phyloP scores from a whole-genome alignment of 2,888 invertebrate genomes.

The Eumerus sabulonum region DNA sequence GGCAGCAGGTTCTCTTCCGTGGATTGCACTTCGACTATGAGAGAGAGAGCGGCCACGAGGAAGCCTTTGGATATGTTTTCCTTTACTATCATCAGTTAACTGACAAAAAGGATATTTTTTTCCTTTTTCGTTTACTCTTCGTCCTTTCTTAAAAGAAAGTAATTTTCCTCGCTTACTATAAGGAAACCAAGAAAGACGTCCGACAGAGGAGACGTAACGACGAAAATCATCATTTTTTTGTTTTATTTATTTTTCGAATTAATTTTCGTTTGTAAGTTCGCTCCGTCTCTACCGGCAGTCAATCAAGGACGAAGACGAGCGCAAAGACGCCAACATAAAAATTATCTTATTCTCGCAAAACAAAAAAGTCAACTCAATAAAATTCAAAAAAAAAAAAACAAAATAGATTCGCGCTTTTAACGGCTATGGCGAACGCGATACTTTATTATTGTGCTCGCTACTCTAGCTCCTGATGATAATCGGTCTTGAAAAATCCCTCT shows the following conservation, averaged over 20 bases:
- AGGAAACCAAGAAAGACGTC: background rate
- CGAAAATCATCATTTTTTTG: slow-evolving; percentile 27
- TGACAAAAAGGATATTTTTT: slow-evolving; percentile 39
- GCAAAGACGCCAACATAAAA: no score
- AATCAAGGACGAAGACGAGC: background rate
- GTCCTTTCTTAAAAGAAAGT: slow-evolving; percentile 31
- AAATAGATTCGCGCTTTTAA: background rate
- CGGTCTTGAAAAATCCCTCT: background rate
- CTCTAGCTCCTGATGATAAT: slow-evolving; percentile 34
- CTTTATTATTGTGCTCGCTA: background rate
- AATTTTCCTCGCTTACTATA: slow-evolving; percentile 11
- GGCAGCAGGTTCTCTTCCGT: slow-evolving; percentile 23
- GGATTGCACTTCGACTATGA: slow-evolving; percentile 50
- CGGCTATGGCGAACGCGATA: slow-evolving; percentile 31
- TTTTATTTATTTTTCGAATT: slow-evolving; percentile 53
- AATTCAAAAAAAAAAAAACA: background rate
- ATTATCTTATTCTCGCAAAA: no score
- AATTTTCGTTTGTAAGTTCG: slow-evolving; percentile 27
- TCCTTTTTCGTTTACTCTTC: background rate
- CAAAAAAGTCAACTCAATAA: background rate
- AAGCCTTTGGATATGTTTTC: slow-evolving; percentile 35
- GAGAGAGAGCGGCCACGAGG: slow-evolving; percentile 39
- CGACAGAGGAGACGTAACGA: slow-evolving; percentile 17
- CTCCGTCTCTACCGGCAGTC: background rate
- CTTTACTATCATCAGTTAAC: slow-evolving; percentile 43